A percentile compares a stretch with the other conserved stretches of the same genome.
These are phyloP conservation scores for Tympanuchus pallidicinctus DNA, from an alignment of 2,113 vertebrate genomes.

Conservation along the genomic window DNA sequence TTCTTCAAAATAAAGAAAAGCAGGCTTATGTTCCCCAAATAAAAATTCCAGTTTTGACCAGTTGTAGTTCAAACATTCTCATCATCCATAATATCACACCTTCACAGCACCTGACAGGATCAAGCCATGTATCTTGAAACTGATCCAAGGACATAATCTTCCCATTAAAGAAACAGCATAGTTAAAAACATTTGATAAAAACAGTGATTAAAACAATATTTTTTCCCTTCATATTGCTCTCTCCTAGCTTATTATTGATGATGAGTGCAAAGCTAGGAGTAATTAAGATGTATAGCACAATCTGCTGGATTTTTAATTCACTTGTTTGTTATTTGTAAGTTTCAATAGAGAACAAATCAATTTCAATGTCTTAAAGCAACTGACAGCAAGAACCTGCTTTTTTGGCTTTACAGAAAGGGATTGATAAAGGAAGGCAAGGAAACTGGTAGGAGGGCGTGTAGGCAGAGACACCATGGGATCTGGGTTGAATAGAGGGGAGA, in stretches of 20 bases:
- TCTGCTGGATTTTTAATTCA: not conserved
- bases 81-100: not conserved
- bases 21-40: not conserved
- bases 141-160: not conserved
- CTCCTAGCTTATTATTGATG: not conserved
- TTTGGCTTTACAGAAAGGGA: not conserved
- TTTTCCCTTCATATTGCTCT: not conserved
- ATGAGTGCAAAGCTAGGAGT: not conserved
- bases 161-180: not conserved
- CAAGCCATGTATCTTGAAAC: fast-evolving
- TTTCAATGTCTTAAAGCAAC: not conserved
- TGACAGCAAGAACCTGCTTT: not conserved
- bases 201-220: not conserved
- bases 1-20: not conserved
- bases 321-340: not conserved
- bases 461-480: not conserved
- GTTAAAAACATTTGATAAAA: not conserved
- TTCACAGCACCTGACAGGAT: not conserved
- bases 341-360: not conserved
- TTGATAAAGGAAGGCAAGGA: not conserved
- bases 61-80: not conserved
- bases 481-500: not conserved
- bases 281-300: not conserved
- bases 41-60: not conserved
- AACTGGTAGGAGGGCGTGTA: not conserved